phyloP scores from a whole-genome alignment of 2,797 vertebrate genomes.

The Siniperca scherzeri region DNA sequence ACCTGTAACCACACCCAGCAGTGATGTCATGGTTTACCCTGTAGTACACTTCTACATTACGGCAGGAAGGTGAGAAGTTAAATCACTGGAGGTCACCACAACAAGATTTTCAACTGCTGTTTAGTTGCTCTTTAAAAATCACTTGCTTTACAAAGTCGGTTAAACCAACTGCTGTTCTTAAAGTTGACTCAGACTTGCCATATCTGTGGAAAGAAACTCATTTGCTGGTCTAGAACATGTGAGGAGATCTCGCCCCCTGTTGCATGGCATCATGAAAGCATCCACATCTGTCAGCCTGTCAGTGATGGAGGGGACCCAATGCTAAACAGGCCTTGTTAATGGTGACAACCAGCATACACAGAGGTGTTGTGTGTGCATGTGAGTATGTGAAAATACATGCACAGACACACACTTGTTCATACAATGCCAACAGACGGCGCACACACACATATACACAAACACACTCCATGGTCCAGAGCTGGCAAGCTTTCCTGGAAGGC shows the following conservation, averaged over 20 bases:
- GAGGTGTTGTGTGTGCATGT: conserved; percentile 16
- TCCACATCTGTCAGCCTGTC: conserved; percentile 63
- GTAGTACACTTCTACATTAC: neutral
- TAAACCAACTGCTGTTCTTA: neutral
- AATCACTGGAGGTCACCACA: neutral
- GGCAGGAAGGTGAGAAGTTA: neutral
- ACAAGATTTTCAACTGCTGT: neutral
- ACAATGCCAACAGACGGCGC: conserved; percentile 40
- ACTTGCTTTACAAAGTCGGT: neutral
- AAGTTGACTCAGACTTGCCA: neutral
- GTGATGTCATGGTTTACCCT: neutral
- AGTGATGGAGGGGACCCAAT: conserved; percentile 34
- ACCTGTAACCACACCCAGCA: neutral
- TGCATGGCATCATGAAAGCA: conserved; percentile 23
- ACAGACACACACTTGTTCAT: conserved; percentile 5
- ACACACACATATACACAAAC: conserved; percentile 18
- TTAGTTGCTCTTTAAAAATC: neutral
- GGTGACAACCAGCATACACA: conserved; percentile 21
- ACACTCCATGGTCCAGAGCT: conserved; percentile 51
- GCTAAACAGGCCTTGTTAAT: conserved; percentile 57
- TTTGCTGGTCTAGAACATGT: neutral
- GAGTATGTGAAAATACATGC: conserved; percentile 10
- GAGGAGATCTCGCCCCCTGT: conserved; percentile 14
- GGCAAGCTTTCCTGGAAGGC: conserved; percentile 65
- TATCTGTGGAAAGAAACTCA: neutral